Evolutionary conservation across 2,113 vertebrate species (phyloP).

Genomic region (Ramphastos sulfuratus): DNA sequence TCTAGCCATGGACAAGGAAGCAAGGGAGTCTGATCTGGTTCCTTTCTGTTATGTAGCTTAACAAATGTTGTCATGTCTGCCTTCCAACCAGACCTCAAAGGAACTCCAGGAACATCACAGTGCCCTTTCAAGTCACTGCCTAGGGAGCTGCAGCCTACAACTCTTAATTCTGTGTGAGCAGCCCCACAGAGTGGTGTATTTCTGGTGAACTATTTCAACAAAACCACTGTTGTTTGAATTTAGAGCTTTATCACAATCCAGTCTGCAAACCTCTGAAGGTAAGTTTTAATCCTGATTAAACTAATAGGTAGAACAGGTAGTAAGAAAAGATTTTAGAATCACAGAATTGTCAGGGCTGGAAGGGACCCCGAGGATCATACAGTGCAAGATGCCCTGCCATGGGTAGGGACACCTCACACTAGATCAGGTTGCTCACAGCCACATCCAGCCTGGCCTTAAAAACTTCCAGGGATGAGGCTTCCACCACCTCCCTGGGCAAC

Average conservation of each 20-base stretch:
- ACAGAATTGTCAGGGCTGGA: no score
- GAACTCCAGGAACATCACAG: background rate
- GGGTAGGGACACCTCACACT: no score
- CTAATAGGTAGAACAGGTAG: background rate
- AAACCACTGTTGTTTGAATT: background rate
- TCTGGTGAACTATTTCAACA: background rate
- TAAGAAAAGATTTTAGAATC: background rate
- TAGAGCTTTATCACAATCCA: background rate
- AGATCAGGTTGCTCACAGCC: no score
- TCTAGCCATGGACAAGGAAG: background rate
- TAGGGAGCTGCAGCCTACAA: background rate
- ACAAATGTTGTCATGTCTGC: background rate
- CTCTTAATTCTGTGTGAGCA: background rate
- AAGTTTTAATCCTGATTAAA: constrained; percentile 1
- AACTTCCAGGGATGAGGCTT: no score
- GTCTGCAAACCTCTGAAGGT: background rate
- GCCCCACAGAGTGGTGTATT: background rate
- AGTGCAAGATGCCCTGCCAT: no score
- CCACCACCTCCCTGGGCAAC: no score
- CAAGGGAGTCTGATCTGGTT: background rate
- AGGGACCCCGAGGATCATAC: no score
- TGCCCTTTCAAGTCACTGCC: background rate
- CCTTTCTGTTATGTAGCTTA: background rate
- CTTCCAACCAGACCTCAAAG: background rate
- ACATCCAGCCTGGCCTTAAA: no score